Percentiles rank a stretch among this genome's conserved stretches.
phyloP scores from a whole-genome alignment of 35 echinoderm and acorn worm species.

The Hemicentrotus pulcherrimus region DNA sequence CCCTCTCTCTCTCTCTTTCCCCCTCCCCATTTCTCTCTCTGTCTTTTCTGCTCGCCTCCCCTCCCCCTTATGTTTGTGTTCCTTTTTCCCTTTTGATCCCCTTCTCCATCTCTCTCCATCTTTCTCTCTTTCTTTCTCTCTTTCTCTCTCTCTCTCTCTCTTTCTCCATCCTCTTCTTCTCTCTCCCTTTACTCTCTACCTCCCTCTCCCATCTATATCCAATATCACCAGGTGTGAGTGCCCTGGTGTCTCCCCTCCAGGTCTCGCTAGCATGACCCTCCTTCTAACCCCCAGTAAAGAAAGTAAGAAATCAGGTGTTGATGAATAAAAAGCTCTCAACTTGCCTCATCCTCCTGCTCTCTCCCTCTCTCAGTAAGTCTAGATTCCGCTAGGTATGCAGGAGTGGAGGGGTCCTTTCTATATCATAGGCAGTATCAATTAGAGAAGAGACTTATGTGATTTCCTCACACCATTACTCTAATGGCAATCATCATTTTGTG shows the following conservation, averaged over 20 bases:
- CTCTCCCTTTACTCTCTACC: neutral
- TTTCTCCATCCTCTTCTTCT: neutral
- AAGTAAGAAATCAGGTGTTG: neutral
- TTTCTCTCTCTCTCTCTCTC: neutral
- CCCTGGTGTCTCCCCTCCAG: neutral
- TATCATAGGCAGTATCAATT: neutral
- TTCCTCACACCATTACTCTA: neutral
- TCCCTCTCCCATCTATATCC: neutral
- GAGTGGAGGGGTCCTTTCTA: neutral
- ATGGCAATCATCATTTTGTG: neutral
- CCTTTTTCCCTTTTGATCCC: neutral
- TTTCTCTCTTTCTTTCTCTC: neutral
- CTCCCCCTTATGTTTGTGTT: neutral
- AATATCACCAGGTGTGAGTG: slow-evolving; percentile 34
- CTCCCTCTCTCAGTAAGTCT: neutral
- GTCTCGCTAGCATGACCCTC: neutral
- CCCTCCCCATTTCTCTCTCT: neutral
- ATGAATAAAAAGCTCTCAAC: neutral
- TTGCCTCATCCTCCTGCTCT: neutral
- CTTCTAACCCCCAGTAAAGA: neutral
- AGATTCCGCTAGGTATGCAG: neutral
- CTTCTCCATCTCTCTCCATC: neutral
- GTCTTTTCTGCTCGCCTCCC: neutral
- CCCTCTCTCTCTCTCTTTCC: neutral
- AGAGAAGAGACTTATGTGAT: neutral